Conservation (phyloP, 2,113 vertebrate species). For the Entelurus aequoreus region DNA sequence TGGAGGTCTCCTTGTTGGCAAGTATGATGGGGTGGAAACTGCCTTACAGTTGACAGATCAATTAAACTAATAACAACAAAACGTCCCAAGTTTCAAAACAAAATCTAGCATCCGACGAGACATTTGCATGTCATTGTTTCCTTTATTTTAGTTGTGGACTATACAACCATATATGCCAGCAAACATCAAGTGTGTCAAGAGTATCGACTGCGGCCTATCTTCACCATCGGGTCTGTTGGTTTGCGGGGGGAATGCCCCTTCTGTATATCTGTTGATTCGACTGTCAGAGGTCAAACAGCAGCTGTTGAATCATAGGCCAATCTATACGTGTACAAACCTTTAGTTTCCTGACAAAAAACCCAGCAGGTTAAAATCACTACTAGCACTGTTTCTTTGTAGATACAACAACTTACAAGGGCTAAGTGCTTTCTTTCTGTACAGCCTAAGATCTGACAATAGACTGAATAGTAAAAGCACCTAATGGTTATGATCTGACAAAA, state of each 20-base stretch:
- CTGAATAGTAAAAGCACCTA: too few relatives aligned
- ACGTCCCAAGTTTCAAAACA: not conserved
- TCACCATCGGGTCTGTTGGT: slow-evolving; percentile 3
- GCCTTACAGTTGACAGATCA: too few relatives aligned
- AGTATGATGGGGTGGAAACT: too few relatives aligned
- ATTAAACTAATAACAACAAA: not conserved
- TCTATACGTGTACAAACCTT: slow-evolving; percentile 8
- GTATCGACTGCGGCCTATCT: slow-evolving; percentile 31
- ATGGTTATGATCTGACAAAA: too few relatives aligned
- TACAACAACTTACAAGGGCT: slow-evolving; percentile 18
- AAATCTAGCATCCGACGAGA: not conserved
- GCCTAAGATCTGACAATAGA: too few relatives aligned
- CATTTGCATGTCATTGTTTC: not conserved
- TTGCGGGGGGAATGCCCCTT: slow-evolving; percentile 2
- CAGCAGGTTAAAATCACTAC: slow-evolving; percentile 17
- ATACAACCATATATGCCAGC: not conserved
- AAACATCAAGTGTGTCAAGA: slow-evolving; percentile 4
- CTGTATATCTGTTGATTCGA: slow-evolving; percentile 60
- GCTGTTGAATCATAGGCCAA: slow-evolving; percentile 23
- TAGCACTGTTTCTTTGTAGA: slow-evolving; percentile 9
- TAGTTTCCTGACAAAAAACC: slow-evolving; percentile 24
- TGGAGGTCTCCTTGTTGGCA: too few relatives aligned
- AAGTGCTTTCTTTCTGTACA: not conserved
- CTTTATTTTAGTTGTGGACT: not conserved
- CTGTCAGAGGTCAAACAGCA: slow-evolving; percentile 43